A percentile compares a stretch with the other conserved stretches of the same genome.
Conservation (phyloP, 2,113 vertebrate genomes). For the Onychostoma macrolepis region DNA sequence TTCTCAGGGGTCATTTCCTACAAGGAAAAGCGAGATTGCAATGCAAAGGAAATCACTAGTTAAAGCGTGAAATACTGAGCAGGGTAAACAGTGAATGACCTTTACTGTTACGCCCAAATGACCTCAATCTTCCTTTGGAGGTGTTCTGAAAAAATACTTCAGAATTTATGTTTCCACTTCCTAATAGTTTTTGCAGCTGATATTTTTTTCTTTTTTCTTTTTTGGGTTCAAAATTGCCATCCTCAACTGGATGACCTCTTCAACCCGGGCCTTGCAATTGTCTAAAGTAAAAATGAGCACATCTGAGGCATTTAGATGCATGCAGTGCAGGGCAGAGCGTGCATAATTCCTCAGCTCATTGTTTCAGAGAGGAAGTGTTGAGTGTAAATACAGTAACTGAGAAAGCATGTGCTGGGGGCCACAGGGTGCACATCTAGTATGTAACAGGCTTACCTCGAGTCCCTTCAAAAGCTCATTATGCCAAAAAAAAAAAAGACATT, state of each 20-base stretch:
- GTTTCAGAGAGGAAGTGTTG: constrained; percentile 91
- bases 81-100: constrained; percentile 78
- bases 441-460: constrained; percentile 65
- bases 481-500: neutral
- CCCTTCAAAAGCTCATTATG: neutral
- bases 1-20: constrained; percentile 78
- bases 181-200: constrained; percentile 83
- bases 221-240: constrained; percentile 64
- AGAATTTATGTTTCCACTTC: constrained; percentile 84
- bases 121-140: constrained; percentile 83
- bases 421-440: constrained; percentile 62
- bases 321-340: constrained; percentile 44
- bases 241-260: constrained; percentile 74
- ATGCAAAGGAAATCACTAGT: constrained; percentile 82
- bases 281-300: constrained; percentile 74
- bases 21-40: constrained; percentile 72
- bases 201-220: constrained; percentile 53
- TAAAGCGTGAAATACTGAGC: constrained; percentile 81
- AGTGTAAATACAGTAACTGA: constrained; percentile 92
- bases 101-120: constrained; percentile 79
- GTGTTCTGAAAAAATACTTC: constrained; percentile 73
- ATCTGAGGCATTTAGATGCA: constrained; percentile 63
- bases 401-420: constrained; percentile 79
- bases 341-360: constrained; percentile 85
- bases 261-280: constrained; percentile 72